phyloP scores from a whole-genome alignment of 2,888 invertebrate genomes.

The Mesorhabditis sp. region DNA sequence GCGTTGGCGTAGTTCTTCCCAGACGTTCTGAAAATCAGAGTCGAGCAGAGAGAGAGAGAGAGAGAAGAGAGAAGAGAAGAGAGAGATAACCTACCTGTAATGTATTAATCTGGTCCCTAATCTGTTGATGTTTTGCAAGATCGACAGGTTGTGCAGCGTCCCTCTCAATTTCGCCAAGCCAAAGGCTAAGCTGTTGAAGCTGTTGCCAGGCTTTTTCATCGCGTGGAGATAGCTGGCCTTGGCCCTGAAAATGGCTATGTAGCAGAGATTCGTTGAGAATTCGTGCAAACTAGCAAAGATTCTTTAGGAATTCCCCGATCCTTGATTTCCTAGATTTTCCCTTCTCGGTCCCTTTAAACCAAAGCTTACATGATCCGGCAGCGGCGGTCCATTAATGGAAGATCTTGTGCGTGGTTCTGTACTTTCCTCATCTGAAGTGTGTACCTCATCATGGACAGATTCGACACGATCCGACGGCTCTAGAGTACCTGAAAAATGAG shows the following conservation, averaged over 20 bases:
- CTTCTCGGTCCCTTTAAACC: no score
- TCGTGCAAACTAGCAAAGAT: no score
- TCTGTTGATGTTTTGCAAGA: slow-evolving; percentile 38
- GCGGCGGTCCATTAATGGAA: background rate
- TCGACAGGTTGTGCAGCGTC: slow-evolving; percentile 52
- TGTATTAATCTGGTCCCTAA: slow-evolving; percentile 29
- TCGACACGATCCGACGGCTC: slow-evolving; percentile 1
- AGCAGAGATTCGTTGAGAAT: background rate
- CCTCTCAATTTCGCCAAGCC: slow-evolving; percentile 53
- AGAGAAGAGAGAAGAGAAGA: no score
- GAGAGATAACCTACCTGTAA: slow-evolving; percentile 23
- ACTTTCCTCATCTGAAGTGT: background rate
- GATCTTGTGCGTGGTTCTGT: background rate
- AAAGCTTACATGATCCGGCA: background rate
- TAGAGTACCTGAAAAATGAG: background rate
- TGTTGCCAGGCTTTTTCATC: slow-evolving; percentile 24
- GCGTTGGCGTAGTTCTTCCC: slow-evolving; percentile 12
- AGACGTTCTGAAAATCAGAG: slow-evolving; percentile 59
- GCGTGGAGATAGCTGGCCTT: slow-evolving; percentile 12
- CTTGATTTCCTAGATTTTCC: no score
- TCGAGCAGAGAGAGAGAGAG: no score
- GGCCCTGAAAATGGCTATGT: background rate
- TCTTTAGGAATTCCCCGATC: no score
- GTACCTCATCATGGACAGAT: background rate
- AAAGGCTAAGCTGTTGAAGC: slow-evolving; percentile 42